Evolutionary conservation across 2,888 invertebrate species (phyloP), one percentile per base, ranked within the genome.

Genomic region (Lasioglossum leucozonium): DNA sequence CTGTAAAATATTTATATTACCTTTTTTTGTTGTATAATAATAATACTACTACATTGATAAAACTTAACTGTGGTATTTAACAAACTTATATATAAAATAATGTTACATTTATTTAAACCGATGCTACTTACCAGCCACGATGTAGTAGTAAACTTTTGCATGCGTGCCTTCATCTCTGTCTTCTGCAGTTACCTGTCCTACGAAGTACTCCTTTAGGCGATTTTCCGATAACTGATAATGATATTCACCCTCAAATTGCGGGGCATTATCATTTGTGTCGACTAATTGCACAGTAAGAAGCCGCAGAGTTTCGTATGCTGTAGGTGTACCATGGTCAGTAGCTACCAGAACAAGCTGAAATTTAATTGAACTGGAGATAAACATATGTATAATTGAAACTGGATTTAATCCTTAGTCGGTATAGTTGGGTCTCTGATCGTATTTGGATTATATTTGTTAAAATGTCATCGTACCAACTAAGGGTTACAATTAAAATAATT

Each of bases 141-240:
- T 96, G 93, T 98, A 98, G 94, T 98, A 98, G 95, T 97, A 98
- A 5, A 98, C 97, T 91, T 96, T 97, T 0, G 98, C 97, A 91
- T 98, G 97, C 75, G 97, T 97, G 4, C 98, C 98, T 82, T 97
- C 97, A 89, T 98, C 98, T 85, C 96, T 96, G 93, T 98, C 98
- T 11, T 96, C 95, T 0, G 98, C 98, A 90, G 96, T 96, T 0
- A 98, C 97, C 91, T 96, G 96, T 13, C 98, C 97, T 96, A 95
- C 92, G 18, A 93, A 91, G 85, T 93, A 94, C 89, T 94, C 94
- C 77, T 93, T 94, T 3, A 94, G 94, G 22, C 94, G 94, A 94
- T 98, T 98, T 95, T 98, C 98, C 58, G 96, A 95, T 10, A 98
- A 95, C 44, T 96, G 96, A 91, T 98, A 97, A 88, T 96, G 96